These are phyloP conservation scores for Orientallactaga sibirica DNA, from an alignment of 2,797 vertebrate species.

Conservation along the genomic window DNA sequence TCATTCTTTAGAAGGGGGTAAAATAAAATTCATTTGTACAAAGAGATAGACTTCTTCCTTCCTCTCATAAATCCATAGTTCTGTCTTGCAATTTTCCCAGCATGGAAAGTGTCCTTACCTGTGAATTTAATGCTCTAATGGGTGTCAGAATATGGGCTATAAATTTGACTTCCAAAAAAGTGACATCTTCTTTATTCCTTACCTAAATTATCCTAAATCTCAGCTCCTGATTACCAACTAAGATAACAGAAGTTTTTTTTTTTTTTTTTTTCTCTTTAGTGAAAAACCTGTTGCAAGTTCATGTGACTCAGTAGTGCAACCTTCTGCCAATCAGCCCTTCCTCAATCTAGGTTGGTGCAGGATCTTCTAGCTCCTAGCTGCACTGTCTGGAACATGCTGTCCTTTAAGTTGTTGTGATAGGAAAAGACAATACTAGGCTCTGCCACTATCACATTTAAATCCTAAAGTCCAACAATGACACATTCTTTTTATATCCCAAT, in stretches of 20 bases:
- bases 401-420: neutral
- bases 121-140: neutral
- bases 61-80: neutral
- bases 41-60: neutral
- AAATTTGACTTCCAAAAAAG: constrained; percentile 15
- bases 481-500: neutral
- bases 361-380: neutral
- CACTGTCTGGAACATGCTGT: neutral
- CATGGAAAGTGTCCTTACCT: neutral
- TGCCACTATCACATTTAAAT: neutral
- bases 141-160: neutral
- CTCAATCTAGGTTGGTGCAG: neutral
- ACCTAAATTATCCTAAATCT: neutral
- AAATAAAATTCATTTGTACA: neutral
- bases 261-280: neutral
- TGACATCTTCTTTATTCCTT: neutral
- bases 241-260: neutral
- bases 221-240: neutral
- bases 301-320: neutral
- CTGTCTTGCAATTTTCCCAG: neutral
- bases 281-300: neutral
- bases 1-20: neutral
- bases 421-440: neutral
- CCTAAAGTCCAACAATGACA: neutral
- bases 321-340: too few species aligned